Base-by-base conservation (phyloP, 2,797 vertebrate species). In the Ibycter americanus region DNA sequence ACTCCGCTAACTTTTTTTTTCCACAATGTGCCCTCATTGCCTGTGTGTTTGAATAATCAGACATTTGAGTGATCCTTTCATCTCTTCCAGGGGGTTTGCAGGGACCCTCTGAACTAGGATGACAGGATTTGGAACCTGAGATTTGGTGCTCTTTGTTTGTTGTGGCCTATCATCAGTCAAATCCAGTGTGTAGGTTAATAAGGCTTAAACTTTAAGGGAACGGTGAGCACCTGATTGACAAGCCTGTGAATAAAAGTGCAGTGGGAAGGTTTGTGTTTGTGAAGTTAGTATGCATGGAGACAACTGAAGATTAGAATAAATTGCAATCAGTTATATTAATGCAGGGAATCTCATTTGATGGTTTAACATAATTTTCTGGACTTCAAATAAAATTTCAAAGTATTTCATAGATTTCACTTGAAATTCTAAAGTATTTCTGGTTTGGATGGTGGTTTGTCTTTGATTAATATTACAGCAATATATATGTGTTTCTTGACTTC, bases 171-270 rank as follows among this genome's bases (percentile, higher is more conserved):
- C 98, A 97, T 98, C 98, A 98, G 98, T 97, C 98, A 98, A 98
- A 98, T 98, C 98, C 98, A 98, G 97, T 97, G 97, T 98, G 98
- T 98, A 98, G 98, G 98, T 98, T 98, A 98, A 98, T 98, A 98
- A 98, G 98, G 98, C 98, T 98, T 98, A 98, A 98, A 98, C 98
- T 98, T 98, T 97, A 98, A 98, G 98, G 98, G 98, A 97, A 98
- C 59, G 96, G 97, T 98, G 98, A 98, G 97, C 98, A 98, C 96
- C 98, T 98, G 98, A 99, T 98, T 99, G 98, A 98, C 98, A 98
- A 98, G 97, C 89, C 93, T 96, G 97, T 98, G 98, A 98, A 98
- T 98, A 96, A 97, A 97, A 98, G 96, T 98, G 97, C 97, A 97
- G 97, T 97, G 97, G 98, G 97, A 98, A 97, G 97, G 98, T 98